These are phyloP conservation scores for Marasmarcha lunaedactyla DNA, from an alignment of 2,888 invertebrate genomes.

Conservation along the genomic window DNA sequence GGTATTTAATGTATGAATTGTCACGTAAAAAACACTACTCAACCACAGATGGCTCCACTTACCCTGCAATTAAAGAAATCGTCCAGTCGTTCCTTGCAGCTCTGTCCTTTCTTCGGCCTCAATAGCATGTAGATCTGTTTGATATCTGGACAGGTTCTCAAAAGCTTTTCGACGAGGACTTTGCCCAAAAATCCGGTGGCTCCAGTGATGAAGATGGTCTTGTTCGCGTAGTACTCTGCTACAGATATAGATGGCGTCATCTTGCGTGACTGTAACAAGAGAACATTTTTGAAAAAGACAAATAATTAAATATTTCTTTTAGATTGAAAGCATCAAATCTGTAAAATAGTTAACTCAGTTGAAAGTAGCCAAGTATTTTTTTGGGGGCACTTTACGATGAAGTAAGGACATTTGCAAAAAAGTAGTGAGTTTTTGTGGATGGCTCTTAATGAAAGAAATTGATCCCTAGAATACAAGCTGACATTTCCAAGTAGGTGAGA, in stretches of 20 bases:
- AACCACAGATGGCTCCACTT: constrained; percentile 29
- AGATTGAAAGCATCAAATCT: no score
- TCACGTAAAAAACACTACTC: no score
- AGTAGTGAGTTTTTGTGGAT: no score
- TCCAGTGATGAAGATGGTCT: constrained; percentile 82
- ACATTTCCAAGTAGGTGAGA: no score
- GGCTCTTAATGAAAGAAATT: no score
- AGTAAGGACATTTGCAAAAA: no score
- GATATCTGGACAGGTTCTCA: constrained; percentile 78
- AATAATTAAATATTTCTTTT: no score
- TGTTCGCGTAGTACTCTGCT: constrained; percentile 68
- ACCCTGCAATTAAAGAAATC: constrained; percentile 64
- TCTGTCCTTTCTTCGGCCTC: constrained; percentile 78
- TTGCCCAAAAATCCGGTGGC: constrained; percentile 90
- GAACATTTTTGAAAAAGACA: neutral
- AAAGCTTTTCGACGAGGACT: constrained; percentile 81
- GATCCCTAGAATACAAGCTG: no score
- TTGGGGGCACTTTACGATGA: no score
- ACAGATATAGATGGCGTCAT: constrained; percentile 52
- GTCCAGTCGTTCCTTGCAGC: constrained; percentile 72
- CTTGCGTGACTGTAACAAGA: constrained; percentile 7
- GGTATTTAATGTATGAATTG: no score
- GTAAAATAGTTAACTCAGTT: no score
- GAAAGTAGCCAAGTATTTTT: no score
- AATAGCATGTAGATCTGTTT: constrained; percentile 77